Evolutionary conservation across 2,888 invertebrate species (phyloP).

Genomic region (Apamea sordens): DNA sequence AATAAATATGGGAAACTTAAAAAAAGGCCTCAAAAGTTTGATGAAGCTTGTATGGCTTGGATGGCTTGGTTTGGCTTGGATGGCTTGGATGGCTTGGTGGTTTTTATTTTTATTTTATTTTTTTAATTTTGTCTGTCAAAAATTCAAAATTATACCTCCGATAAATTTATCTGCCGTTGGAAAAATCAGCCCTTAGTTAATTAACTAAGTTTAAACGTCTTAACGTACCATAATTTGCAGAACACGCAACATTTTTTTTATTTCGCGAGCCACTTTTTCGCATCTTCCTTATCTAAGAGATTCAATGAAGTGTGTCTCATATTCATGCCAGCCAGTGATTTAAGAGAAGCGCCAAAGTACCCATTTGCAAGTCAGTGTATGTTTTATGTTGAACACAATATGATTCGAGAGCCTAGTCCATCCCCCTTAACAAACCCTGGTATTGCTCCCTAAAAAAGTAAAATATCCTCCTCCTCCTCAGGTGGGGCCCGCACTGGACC

Average conservation of each 20-base stretch:
- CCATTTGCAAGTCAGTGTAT: background rate
- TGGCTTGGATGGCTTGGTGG: too few species aligned
- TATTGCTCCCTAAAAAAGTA: background rate
- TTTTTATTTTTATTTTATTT: too few species aligned
- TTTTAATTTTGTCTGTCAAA: too few species aligned
- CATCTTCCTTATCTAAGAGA: background rate
- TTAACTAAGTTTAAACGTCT: background rate
- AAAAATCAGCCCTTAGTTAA: background rate
- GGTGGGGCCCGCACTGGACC: conserved; percentile 91
- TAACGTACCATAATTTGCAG: background rate
- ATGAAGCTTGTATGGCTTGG: too few species aligned
- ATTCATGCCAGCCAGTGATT: background rate
- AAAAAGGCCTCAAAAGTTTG: too few species aligned
- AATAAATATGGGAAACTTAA: too few species aligned
- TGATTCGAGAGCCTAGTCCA: background rate
- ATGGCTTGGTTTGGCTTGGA: too few species aligned
- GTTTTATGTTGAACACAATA: background rate
- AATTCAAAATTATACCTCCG: too few species aligned
- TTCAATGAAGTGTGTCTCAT: background rate
- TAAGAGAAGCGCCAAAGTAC: background rate
- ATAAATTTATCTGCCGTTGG: too few species aligned
- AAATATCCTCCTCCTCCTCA: conserved; percentile 72
- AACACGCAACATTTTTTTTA: background rate
- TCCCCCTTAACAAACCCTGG: background rate
- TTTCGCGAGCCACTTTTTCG: background rate